Conservation (phyloP, 2,113 vertebrate genomes). For the Mionectes macconnelli region DNA sequence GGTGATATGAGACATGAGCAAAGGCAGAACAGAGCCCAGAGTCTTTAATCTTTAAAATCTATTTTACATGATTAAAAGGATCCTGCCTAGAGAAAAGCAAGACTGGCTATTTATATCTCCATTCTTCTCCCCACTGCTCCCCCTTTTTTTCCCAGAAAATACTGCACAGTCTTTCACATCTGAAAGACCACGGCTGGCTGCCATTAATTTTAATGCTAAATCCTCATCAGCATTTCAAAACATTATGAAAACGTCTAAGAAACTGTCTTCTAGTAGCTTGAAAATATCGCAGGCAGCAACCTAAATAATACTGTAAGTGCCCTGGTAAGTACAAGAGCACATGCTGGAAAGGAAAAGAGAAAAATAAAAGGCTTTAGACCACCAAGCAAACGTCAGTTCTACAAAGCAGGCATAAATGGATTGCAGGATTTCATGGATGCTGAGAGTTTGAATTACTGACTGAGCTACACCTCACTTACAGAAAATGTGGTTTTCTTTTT, state of each 20-base stretch:
- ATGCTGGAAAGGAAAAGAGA: slow-evolving; percentile 42
- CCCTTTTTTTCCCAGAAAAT: slow-evolving; percentile 57
- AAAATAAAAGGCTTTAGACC: slow-evolving; percentile 56
- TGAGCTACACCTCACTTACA: slow-evolving; percentile 46
- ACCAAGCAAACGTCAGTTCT: slow-evolving; percentile 10
- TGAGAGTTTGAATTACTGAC: slow-evolving; percentile 37
- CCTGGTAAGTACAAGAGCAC: slow-evolving; percentile 59
- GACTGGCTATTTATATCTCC: slow-evolving; percentile 66
- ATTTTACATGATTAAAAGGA: slow-evolving; percentile 72
- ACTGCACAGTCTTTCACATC: slow-evolving; percentile 59
- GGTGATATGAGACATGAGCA: slow-evolving; percentile 38
- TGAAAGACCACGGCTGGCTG: slow-evolving; percentile 63
- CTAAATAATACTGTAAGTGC: slow-evolving; percentile 56
- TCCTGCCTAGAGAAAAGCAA: slow-evolving; percentile 67
- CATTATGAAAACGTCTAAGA: slow-evolving; percentile 67
- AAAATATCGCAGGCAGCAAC: slow-evolving; percentile 63
- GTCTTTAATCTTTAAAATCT: slow-evolving; percentile 75
- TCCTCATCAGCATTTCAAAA: slow-evolving; percentile 75
- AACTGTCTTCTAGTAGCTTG: slow-evolving; percentile 66
- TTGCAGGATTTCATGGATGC: slow-evolving; percentile 47
- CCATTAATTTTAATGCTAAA: slow-evolving; percentile 74
- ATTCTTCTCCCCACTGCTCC: slow-evolving; percentile 10
- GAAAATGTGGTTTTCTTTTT: slow-evolving; percentile 25
- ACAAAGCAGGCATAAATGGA: slow-evolving; percentile 47
- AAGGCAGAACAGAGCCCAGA: slow-evolving; percentile 53